phyloP scores from a whole-genome alignment of 1,140 invertebrate genomes.

The Leptopilina clavipes region DNA sequence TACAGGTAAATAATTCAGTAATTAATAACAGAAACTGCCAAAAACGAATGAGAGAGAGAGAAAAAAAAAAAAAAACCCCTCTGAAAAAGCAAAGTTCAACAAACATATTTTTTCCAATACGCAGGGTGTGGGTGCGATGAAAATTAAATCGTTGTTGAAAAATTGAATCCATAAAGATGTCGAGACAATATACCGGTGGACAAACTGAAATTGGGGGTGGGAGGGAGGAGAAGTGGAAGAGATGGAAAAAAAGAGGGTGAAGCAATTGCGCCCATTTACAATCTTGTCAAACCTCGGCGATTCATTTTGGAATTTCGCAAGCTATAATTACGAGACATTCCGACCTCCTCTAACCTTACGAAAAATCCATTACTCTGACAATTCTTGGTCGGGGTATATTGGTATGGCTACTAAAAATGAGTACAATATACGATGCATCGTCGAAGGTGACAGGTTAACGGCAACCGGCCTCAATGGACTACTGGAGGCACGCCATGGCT shows the following conservation, averaged over 20 bases:
- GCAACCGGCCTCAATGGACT: constrained; percentile 14
- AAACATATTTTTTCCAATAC: constrained; percentile 8
- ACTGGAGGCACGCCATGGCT: not conserved
- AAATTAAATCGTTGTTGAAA: constrained; percentile 27
- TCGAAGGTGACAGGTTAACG: constrained; percentile 31
- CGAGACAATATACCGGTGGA: constrained; percentile 13
- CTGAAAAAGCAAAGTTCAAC: not conserved
- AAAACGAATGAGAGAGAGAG: not conserved
- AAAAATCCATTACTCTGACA: constrained; percentile 27
- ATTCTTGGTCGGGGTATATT: not conserved
- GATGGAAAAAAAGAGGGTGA: constrained; percentile 7
- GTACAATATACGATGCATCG: constrained; percentile 32
- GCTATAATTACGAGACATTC: constrained; percentile 32
- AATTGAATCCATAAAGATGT: constrained; percentile 34
- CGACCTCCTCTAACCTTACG: constrained; percentile 31
- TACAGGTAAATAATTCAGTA: no score
- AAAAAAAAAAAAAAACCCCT: not conserved
- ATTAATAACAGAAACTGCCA: no score
- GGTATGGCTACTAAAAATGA: constrained; percentile 28
- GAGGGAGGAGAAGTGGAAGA: not conserved
- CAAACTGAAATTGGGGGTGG: not conserved
- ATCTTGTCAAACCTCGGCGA: constrained; percentile 30
- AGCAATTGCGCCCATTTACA: constrained; percentile 24
- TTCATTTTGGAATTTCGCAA: constrained; percentile 28
- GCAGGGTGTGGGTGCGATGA: not conserved